These are phyloP conservation scores for Selenia dentaria DNA, from an alignment of 2,888 invertebrate genomes.

Conservation along the genomic window DNA sequence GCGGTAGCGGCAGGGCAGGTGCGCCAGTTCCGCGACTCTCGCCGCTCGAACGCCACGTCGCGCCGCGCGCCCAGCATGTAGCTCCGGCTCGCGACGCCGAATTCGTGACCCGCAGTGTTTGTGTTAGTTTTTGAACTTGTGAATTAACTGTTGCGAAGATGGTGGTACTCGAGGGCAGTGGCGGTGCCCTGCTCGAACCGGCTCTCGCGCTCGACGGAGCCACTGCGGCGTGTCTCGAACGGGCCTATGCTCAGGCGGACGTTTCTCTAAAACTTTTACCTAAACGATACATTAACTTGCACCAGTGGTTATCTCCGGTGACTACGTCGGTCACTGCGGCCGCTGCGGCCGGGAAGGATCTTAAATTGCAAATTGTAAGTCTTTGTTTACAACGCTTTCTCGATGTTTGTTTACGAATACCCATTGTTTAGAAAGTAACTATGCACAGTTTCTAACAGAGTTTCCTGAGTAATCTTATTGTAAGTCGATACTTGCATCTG, in stretches of 20 bases:
- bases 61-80: slow-evolving; percentile 61
- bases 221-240: slow-evolving; percentile 89
- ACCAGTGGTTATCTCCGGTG: slow-evolving; percentile 95
- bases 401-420: slow-evolving; percentile 28
- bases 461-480: not conserved
- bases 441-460: not conserved
- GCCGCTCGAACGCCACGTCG: slow-evolving; percentile 67
- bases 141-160: slow-evolving; percentile 56
- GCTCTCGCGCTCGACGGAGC: slow-evolving; percentile 90
- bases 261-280: slow-evolving; percentile 95
- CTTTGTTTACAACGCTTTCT: slow-evolving; percentile 14
- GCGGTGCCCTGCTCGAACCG: slow-evolving; percentile 78
- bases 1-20: slow-evolving; percentile 57
- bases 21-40: slow-evolving; percentile 75
- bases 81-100: slow-evolving; percentile 51
- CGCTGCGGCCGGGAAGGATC: slow-evolving; percentile 88
- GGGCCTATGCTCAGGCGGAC: slow-evolving; percentile 91
- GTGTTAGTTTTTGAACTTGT: slow-evolving; percentile 58
- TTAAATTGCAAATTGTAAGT: slow-evolving; percentile 91
- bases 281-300: slow-evolving; percentile 95
- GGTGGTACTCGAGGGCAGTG: slow-evolving; percentile 82
- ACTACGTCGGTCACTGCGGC: slow-evolving; percentile 81
- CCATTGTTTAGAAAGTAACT: slow-evolving; percentile 22
- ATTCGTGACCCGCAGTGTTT: slow-evolving; percentile 49
- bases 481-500: not conserved